A percentile compares a stretch with the other conserved stretches of the same genome.
These are phyloP conservation scores for Nothoprocta pentlandii DNA, from an alignment of 2,113 vertebrate genomes.

Conservation along the genomic window DNA sequence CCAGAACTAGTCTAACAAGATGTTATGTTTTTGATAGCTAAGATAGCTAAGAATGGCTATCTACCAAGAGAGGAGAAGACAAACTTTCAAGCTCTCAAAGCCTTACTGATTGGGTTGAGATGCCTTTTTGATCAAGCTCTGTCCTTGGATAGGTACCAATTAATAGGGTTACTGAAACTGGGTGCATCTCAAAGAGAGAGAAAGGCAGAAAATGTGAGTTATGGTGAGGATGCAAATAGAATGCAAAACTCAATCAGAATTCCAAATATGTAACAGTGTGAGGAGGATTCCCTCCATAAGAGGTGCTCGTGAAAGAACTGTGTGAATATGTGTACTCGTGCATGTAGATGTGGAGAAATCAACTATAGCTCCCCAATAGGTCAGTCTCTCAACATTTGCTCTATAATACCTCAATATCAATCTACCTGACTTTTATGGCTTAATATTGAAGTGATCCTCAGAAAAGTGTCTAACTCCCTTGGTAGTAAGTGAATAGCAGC, in stretches of 20 bases:
- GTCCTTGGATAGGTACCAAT: not conserved
- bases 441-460: not conserved
- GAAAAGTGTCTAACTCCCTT: slow-evolving; percentile 46
- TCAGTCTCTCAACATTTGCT: not conserved
- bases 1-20: not conserved
- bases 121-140: not conserved
- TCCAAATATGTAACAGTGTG: not conserved
- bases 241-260: too few species aligned
- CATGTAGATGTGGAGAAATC: not conserved
- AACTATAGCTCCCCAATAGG: not conserved
- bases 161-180: not conserved
- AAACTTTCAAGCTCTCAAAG: not conserved
- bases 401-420: not conserved
- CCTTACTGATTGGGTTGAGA: not conserved
- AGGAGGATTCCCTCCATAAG: not conserved
- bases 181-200: not conserved
- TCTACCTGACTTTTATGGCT: slow-evolving; percentile 15
- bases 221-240: not conserved
- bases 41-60: not conserved
- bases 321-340: not conserved
- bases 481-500: slow-evolving; percentile 50
- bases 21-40: not conserved
- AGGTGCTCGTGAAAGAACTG: not conserved
- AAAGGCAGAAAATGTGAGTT: not conserved
- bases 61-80: not conserved